phyloP scores from a whole-genome alignment of 2,113 vertebrate genomes.

The Aramus guarauna region DNA sequence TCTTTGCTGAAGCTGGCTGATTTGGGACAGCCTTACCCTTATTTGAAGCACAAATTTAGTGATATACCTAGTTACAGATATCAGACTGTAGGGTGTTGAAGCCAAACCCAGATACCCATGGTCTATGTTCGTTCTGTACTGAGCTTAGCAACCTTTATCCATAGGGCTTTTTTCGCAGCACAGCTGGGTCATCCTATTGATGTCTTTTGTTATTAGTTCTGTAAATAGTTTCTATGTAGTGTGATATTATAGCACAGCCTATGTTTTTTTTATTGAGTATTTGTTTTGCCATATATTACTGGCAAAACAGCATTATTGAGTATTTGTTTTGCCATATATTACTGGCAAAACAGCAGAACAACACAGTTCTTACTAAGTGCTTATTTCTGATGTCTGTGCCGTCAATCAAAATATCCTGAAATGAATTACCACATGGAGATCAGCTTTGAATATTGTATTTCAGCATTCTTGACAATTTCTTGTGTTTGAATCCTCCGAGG shows the following conservation, averaged over 20 bases:
- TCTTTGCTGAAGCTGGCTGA: background rate
- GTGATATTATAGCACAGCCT: background rate
- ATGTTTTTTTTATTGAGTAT: background rate
- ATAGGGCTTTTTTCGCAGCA: background rate
- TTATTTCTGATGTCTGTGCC: background rate
- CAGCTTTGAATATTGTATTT: background rate
- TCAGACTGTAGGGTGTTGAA: background rate
- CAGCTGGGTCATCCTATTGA: background rate
- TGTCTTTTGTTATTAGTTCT: background rate
- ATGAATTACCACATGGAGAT: background rate
- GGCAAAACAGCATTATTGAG: background rate
- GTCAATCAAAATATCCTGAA: background rate
- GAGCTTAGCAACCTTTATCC: background rate
- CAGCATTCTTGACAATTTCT: background rate
- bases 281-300: background rate
- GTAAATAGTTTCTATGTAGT: background rate
- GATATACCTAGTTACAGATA: background rate
- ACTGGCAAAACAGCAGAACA: background rate
- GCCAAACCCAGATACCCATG: background rate
- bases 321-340: background rate
- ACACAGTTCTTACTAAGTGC: background rate
- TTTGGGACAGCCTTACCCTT: background rate
- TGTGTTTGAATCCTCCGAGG: background rate
- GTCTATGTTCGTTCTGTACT: background rate
- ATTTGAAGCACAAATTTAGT: background rate